Evolutionary conservation across 2,113 vertebrate genomes (phyloP).

Genomic region (Pseudorasbora parva): DNA sequence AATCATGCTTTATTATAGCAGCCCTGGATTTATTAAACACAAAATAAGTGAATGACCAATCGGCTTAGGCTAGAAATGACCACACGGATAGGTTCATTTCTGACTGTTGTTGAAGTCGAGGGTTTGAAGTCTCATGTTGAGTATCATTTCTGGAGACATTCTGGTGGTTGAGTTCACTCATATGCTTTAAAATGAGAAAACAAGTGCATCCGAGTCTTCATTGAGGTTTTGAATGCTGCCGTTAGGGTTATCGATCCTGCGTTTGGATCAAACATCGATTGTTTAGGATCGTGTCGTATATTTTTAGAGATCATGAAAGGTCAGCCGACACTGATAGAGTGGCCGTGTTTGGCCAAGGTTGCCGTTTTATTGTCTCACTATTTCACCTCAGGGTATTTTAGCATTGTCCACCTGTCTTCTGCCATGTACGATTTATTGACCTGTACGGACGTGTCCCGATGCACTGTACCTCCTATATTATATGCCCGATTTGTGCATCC

Average conservation of each 20-base stretch:
- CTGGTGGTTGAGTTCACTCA: background rate
- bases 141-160: background rate
- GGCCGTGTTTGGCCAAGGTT: background rate
- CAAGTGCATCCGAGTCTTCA: background rate
- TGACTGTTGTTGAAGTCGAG: background rate
- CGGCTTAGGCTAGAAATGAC: background rate
- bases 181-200: background rate
- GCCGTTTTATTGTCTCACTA: background rate
- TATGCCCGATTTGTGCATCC: background rate
- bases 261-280: constrained; percentile 24
- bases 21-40: constrained; percentile 4
- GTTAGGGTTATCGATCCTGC: constrained; percentile 5
- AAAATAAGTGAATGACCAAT: background rate
- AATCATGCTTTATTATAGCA: background rate
- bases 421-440: background rate
- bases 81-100: background rate
- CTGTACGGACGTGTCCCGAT: background rate
- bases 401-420: background rate
- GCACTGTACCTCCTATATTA: background rate
- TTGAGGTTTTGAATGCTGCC: constrained; percentile 32
- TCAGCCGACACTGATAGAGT: constrained; percentile 23
- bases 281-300: background rate
- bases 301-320: constrained; percentile 23
- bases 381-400: background rate
- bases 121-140: background rate